A percentile compares a stretch with the other conserved stretches of the same genome.
Conservation (phyloP, 2,797 vertebrate species). For the Parambassis ranga region DNA sequence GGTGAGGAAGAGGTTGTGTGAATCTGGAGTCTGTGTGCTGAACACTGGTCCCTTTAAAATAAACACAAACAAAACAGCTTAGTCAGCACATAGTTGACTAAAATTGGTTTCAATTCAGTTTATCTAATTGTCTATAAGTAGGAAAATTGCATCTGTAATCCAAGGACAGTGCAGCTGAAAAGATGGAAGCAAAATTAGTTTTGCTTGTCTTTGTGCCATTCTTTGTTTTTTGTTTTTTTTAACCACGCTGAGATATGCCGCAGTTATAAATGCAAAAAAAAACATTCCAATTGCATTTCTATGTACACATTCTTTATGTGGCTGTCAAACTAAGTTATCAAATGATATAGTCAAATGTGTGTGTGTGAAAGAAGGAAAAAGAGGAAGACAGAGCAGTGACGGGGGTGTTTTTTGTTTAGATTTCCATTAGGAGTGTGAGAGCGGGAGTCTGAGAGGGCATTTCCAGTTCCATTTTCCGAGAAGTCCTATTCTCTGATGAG, state of each 20-base stretch:
- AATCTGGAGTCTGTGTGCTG: slow-evolving; percentile 78
- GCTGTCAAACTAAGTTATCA: slow-evolving; percentile 47
- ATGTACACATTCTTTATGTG: slow-evolving; percentile 47
- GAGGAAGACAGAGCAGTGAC: background rate
- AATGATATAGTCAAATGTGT: slow-evolving; percentile 31
- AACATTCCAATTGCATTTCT: slow-evolving; percentile 43
- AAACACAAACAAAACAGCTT: slow-evolving; percentile 23
- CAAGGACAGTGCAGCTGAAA: background rate
- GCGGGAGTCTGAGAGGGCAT: slow-evolving; percentile 69
- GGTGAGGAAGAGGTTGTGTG: slow-evolving; percentile 89
- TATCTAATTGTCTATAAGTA: slow-evolving; percentile 4
- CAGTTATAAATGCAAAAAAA: slow-evolving; percentile 30
- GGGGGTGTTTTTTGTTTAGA: slow-evolving; percentile 59
- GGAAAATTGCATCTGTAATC: too few relatives aligned
- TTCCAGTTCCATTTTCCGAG: slow-evolving; percentile 78
- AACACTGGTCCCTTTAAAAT: slow-evolving; percentile 85
- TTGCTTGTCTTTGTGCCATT: slow-evolving; percentile 53
- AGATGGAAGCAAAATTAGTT: slow-evolving; percentile 29
- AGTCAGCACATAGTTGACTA: slow-evolving; percentile 38
- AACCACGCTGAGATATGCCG: slow-evolving; percentile 8
- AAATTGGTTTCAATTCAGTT: slow-evolving; percentile 35
- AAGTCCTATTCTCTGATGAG: slow-evolving; percentile 74
- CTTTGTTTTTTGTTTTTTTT: slow-evolving; percentile 40
- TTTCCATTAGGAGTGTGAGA: slow-evolving; percentile 79
- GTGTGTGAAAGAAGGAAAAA: background rate